Conservation (phyloP, 2,113 vertebrate genomes). For the Polyodon spathula region DNA sequence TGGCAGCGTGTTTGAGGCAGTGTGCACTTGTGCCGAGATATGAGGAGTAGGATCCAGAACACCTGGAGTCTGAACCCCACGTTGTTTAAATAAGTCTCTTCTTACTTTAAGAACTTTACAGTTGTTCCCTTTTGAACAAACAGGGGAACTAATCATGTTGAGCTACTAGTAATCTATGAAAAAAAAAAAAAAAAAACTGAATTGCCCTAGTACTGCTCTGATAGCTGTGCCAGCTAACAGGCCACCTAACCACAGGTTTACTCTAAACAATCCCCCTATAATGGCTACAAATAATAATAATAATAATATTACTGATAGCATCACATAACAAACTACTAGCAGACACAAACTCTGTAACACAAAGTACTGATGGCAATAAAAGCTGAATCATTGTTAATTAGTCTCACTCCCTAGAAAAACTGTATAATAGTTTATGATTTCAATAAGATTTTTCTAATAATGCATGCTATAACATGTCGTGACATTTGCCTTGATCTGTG, state of each 20-base stretch:
- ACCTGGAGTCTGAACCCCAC: background rate
- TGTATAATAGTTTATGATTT: too few species aligned
- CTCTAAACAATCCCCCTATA: conserved; percentile 74
- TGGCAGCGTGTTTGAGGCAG: background rate
- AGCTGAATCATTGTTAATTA: too few species aligned
- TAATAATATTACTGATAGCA: background rate
- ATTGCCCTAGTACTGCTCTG: conserved; percentile 55
- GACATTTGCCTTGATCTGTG: too few species aligned
- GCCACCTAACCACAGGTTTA: conserved; percentile 70
- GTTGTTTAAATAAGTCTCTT: too few species aligned
- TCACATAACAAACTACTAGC: background rate
- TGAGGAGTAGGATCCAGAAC: background rate
- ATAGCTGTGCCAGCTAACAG: conserved; percentile 64
- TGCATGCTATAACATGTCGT: too few species aligned
- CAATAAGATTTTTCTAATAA: too few species aligned
- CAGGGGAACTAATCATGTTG: background rate
- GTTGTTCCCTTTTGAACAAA: too few species aligned
- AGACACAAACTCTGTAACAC: too few species aligned
- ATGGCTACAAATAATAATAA: conserved; percentile 45
- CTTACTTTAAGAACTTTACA: too few species aligned
- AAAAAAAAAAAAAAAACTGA: background rate
- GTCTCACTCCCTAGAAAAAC: too few species aligned
- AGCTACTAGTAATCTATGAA: background rate
- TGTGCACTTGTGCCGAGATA: background rate
- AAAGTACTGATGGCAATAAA: too few species aligned